phyloP scores from a whole-genome alignment of 2,113 vertebrate species.

The Elephas maximus region DNA sequence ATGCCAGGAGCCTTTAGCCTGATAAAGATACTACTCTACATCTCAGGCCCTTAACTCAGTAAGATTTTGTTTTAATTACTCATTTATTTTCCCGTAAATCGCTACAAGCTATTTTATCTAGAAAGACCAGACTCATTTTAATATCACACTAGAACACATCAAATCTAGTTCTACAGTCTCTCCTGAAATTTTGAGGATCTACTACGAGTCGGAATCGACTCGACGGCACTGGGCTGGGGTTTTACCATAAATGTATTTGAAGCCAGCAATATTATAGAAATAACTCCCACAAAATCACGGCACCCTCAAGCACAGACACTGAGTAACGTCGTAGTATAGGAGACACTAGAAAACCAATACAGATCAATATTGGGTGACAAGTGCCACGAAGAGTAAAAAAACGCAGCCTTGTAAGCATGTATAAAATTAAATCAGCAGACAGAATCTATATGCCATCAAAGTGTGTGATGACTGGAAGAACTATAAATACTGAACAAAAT shows the following conservation, averaged over 20 bases:
- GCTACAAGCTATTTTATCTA: slow-evolving; percentile 47
- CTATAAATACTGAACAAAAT: slow-evolving; percentile 46
- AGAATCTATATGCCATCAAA: slow-evolving; percentile 32
- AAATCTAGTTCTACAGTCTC: not conserved
- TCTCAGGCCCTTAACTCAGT: slow-evolving; percentile 1
- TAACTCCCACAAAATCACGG: not conserved
- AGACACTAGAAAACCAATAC: not conserved
- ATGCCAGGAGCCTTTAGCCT: not conserved
- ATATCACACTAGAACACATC: not conserved
- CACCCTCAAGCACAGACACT: not conserved
- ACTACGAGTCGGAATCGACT: no score
- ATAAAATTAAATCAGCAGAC: slow-evolving; percentile 32
- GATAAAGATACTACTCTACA: not conserved
- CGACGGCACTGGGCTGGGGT: no score
- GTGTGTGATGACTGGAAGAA: not conserved
- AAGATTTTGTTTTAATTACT: not conserved
- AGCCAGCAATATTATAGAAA: slow-evolving; percentile 41
- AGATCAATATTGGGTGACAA: not conserved
- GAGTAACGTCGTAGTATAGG: not conserved
- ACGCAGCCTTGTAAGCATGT: not conserved
- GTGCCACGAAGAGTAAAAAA: not conserved
- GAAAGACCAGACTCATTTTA: slow-evolving; percentile 27
- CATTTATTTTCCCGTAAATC: slow-evolving; percentile 26
- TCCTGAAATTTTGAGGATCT: not conserved
- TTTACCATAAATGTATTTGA: not conserved